Evolutionary conservation across 2,113 vertebrate species (phyloP).

Genomic region (Clarias batrachus): DNA sequence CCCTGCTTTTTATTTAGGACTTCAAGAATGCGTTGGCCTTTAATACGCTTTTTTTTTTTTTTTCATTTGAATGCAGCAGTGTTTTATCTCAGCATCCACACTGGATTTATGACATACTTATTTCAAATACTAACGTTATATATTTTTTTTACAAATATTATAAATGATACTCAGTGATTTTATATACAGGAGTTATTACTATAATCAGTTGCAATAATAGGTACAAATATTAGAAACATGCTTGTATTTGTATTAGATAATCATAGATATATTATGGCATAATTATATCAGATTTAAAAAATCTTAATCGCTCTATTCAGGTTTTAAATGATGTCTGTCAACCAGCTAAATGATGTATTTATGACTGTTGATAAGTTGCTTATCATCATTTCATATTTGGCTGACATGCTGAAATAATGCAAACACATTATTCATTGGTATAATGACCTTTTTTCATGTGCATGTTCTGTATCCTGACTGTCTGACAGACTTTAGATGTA

Average conservation of each 20-base stretch:
- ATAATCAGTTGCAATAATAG: too few species aligned
- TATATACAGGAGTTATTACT: too few species aligned
- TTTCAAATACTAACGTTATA: not conserved
- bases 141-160: not conserved
- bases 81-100: not conserved
- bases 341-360: not conserved
- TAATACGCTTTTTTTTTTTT: conserved; percentile 2
- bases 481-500: not conserved
- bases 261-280: not conserved
- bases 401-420: not conserved
- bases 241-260: too few species aligned
- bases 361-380: not conserved
- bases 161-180: conserved; percentile 21
- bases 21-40: conserved; percentile 9
- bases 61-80: not conserved
- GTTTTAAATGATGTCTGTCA: not conserved
- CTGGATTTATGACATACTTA: not conserved
- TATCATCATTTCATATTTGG: not conserved
- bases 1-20: conserved; percentile 8
- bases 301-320: not conserved
- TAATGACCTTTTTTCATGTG: not conserved
- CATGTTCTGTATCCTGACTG: not conserved
- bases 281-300: not conserved
- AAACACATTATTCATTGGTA: not conserved
- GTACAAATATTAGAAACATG: too few species aligned